Evolutionary conservation across 1,140 invertebrate genomes (phyloP).

Genomic region (Drosophila cardini): DNA sequence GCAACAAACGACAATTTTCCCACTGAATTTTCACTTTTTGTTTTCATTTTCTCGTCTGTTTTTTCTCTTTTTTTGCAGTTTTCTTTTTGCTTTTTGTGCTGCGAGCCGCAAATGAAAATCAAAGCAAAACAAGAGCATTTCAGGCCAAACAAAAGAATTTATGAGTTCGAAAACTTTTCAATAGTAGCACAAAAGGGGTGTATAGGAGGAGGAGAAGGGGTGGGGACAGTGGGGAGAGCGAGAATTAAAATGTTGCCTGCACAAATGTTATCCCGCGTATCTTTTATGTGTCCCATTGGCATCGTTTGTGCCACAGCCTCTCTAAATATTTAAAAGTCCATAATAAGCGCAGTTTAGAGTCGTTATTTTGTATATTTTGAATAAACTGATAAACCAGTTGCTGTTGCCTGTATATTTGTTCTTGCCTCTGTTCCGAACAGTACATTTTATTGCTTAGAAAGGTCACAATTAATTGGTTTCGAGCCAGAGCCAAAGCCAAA

Average conservation of each 20-base stretch:
- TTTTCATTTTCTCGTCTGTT: conserved; percentile 31
- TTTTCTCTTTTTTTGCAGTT: no score
- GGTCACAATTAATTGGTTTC: conserved; percentile 57
- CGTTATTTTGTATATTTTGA: conserved; percentile 64
- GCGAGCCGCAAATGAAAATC: conserved; percentile 55
- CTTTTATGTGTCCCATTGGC: conserved; percentile 71
- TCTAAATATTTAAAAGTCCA: conserved; percentile 72
- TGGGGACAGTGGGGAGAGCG: not conserved
- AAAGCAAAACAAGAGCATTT: conserved; percentile 57
- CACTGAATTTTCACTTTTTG: conserved; percentile 75
- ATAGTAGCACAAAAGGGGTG: conserved; percentile 19
- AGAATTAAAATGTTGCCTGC: not conserved
- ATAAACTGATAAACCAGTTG: conserved; percentile 52
- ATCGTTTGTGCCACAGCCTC: conserved; percentile 49
- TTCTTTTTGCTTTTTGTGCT: conserved; percentile 7
- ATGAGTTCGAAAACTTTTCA: conserved; percentile 70
- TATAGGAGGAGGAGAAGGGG: not conserved
- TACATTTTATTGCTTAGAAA: conserved; percentile 13
- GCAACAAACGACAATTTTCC: conserved; percentile 76
- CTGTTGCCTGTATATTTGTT: conserved; percentile 11
- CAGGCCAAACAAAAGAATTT: conserved; percentile 71
- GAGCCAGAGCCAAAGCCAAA: conserved; percentile 2
- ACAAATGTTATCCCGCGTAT: conserved; percentile 37
- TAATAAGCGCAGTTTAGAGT: conserved; percentile 59
- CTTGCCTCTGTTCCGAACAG: not conserved